These are phyloP conservation scores for Pseudorectes ferrugineus DNA, from an alignment of 2,113 vertebrate species.

Conservation along the genomic window DNA sequence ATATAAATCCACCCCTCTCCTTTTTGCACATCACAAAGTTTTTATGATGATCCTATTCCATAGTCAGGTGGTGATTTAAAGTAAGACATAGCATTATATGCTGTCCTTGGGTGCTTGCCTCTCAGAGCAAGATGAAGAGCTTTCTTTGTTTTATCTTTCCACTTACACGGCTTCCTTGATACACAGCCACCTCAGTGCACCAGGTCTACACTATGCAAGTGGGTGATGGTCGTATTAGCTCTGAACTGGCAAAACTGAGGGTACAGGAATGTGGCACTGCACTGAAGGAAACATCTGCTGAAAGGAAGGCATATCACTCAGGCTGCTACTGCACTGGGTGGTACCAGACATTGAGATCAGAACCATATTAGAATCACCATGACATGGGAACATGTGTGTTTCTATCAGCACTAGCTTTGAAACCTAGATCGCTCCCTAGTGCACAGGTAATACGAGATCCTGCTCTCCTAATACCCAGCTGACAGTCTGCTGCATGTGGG, in stretches of 20 bases:
- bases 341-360: background rate
- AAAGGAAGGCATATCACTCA: background rate
- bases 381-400: background rate
- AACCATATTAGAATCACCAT: background rate
- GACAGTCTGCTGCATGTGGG: background rate
- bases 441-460: background rate
- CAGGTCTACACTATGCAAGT: background rate
- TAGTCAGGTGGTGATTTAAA: background rate
- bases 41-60: background rate
- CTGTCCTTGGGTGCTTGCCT: background rate
- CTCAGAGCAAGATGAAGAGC: background rate
- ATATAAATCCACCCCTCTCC: background rate
- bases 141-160: background rate
- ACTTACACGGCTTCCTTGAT: background rate
- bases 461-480: background rate
- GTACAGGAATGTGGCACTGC: background rate
- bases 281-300: background rate
- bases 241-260: background rate
- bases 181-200: background rate
- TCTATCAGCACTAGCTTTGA: background rate
- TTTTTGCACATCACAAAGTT: background rate
- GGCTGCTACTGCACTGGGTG: background rate
- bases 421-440: background rate
- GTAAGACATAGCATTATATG: background rate
- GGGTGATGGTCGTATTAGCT: background rate